Evolutionary conservation across 53 echinoderm and acorn worm genomes (phyloP), one percentile per base, ranked within the genome.

Genomic region (Henricia sp.): DNA sequence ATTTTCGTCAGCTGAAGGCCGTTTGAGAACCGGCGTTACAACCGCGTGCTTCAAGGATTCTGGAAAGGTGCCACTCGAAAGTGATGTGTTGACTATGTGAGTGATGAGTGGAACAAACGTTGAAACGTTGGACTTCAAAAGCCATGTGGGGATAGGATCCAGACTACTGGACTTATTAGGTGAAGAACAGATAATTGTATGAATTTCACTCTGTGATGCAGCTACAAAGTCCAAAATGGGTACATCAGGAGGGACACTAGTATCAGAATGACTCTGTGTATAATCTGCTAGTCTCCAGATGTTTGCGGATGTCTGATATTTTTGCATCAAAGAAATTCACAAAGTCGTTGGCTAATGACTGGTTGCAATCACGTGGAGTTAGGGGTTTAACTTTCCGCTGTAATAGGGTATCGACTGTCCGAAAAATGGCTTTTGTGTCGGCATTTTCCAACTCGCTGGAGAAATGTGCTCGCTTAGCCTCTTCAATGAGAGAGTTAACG

Each of bases 1-100:
- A 34, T 88, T 41, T 26, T 30, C 60, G 46, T 82, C 43, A 20
- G 82, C 46, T 24, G 88, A 88, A 13, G 57, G 71, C 63, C 82
- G 80, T 50, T 88, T 88, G 37, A 82, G 80, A 16, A 88, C 52
- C 6, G 88, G 88, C 42, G 77, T 60, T 37, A 88, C 69, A 21
- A 70, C 23, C 35, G 88, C 88, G 52, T 82, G 59, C 33, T 82
- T 88, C 46, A 82, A 40, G 23, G 71, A 50, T 24, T 70, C 37
- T 24, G 82, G 88, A 32, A 88, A 88, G n/a, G 27, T 28, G 25
- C 82, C 88, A 26, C 56, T 78, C n/a, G 62, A 25, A 27, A 82
- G 21, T 10, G 51, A 89, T 33, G 32, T 41, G 37, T 88, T 88
- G 20, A 88, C 42, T 34, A 88, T 80, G 4, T 50, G n/a, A 28